A percentile compares a stretch with the other conserved stretches of the same genome.
phyloP scores from a whole-genome alignment of 1,140 invertebrate genomes.

The Tyrophagus putrescentiae region DNA sequence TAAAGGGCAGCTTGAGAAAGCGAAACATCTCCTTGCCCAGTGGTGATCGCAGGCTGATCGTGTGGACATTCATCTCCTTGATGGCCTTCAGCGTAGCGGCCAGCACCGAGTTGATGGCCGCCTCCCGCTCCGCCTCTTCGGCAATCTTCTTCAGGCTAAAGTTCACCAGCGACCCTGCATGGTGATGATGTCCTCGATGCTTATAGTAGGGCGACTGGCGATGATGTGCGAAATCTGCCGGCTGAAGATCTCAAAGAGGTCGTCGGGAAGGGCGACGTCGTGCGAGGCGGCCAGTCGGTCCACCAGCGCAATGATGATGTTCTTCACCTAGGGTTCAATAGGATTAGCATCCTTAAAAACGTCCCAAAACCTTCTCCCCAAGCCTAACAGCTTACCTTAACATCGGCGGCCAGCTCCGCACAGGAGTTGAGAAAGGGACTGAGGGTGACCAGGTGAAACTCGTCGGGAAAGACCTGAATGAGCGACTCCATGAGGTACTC shows the following conservation, averaged over 20 bases:
- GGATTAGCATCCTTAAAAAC: background rate
- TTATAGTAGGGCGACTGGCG: conserved; percentile 80
- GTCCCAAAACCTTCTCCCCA: background rate
- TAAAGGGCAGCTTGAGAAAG: conserved; percentile 71
- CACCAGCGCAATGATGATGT: conserved; percentile 91
- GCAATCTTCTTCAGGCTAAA: conserved; percentile 60
- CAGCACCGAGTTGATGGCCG: conserved; percentile 21
- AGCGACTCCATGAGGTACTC: conserved; percentile 99
- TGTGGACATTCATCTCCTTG: conserved; percentile 18
- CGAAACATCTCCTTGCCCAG: conserved; percentile 81
- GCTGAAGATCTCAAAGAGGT: conserved; percentile 93
- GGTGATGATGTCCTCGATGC: conserved; percentile 85
- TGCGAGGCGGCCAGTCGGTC: conserved; percentile 58
- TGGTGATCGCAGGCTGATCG: conserved; percentile 13
- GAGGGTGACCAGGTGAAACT: conserved; percentile 91
- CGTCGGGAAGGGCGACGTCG: conserved; percentile 41
- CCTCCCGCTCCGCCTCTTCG: conserved; percentile 11
- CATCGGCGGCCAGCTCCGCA: conserved; percentile 80
- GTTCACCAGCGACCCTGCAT: conserved; percentile 89
- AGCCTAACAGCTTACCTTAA: conserved; percentile 44
- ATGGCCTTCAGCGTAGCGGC: conserved; percentile 16
- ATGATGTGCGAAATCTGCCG: conserved; percentile 90
- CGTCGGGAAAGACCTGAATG: conserved; percentile 98
- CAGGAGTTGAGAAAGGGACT: conserved; percentile 91
- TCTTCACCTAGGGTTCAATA: conserved; percentile 54